A percentile compares a stretch with the other conserved stretches of the same genome.
Conservation (phyloP, 2,113 vertebrate species). For the Bucco capensis region DNA sequence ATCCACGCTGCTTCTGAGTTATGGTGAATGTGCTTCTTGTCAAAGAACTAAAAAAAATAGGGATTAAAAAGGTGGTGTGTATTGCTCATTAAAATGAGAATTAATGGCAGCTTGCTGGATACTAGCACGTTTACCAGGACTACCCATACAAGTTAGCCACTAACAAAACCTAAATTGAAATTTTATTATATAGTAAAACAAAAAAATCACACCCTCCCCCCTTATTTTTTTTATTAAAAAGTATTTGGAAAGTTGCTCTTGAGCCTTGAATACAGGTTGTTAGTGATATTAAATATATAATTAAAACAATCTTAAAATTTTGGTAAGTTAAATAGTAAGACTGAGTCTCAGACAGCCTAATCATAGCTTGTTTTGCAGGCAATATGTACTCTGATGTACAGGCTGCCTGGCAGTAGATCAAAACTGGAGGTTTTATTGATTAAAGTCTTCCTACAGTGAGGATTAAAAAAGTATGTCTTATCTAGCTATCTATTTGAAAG, state of each 20-base stretch:
- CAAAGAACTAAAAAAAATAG: background rate
- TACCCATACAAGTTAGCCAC: background rate
- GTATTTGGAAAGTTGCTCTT: background rate
- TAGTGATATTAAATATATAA: background rate
- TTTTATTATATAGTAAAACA: background rate
- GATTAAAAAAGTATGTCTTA: conserved; percentile 45
- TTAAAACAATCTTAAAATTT: background rate
- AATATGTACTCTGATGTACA: background rate
- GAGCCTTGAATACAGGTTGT: background rate
- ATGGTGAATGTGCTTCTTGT: background rate
- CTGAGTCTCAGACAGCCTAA: background rate
- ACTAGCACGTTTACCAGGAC: accelerated
- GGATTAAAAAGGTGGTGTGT: background rate
- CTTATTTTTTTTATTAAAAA: background rate
- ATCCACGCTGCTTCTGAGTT: background rate
- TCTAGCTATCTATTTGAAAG: conserved; percentile 40
- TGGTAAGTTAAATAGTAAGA: background rate
- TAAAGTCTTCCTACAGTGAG: conserved; percentile 15
- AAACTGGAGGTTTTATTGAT: conserved; percentile 49
- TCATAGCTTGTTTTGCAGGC: background rate
- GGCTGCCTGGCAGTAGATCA: conserved; percentile 1
- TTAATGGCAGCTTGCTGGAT: background rate
- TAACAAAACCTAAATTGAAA: background rate
- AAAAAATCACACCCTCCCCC: accelerated
- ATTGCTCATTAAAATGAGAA: background rate